Percentiles rank a stretch among this genome's conserved stretches.
Conservation (phyloP, 2,888 invertebrate genomes). For the Brachylomia viminalis region DNA sequence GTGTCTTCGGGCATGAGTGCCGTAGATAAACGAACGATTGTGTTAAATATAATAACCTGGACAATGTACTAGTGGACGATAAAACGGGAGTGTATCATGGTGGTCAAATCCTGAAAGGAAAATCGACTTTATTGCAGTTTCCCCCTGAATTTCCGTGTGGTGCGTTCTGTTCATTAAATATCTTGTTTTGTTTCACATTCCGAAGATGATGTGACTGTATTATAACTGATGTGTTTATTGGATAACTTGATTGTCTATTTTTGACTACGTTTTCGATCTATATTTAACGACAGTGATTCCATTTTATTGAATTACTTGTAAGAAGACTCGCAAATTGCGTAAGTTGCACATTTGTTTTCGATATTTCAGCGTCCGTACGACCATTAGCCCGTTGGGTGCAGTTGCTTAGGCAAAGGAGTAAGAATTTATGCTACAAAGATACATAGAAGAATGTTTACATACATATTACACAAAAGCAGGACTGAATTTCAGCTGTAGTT, state of each 20-base stretch:
- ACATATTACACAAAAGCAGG: conserved; percentile 33
- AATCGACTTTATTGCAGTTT: conserved; percentile 77
- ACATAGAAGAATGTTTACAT: conserved; percentile 54
- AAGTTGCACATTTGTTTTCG: conserved; percentile 77
- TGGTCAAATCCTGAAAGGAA: conserved; percentile 71
- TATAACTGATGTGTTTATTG: conserved; percentile 75
- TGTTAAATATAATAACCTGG: conserved; percentile 70
- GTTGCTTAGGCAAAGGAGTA: neutral
- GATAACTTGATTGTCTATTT: conserved; percentile 81
- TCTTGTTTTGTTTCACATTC: conserved; percentile 76
- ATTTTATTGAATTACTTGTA: conserved; percentile 81
- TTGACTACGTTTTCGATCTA: conserved; percentile 83
- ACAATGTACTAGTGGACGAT: conserved; percentile 74
- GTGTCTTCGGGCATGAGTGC: conserved; percentile 80
- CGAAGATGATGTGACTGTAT: conserved; percentile 79
- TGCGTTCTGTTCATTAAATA: conserved; percentile 58
- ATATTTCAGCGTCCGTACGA: conserved; percentile 46
- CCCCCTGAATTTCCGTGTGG: conserved; percentile 69
- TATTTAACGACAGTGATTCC: conserved; percentile 78
- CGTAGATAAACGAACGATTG: conserved; percentile 75
- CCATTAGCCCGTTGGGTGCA: neutral
- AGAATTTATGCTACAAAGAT: neutral
- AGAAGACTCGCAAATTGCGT: conserved; percentile 84
- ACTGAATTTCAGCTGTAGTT: conserved; percentile 41
- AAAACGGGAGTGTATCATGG: conserved; percentile 70